Evolutionary conservation across 2,888 invertebrate species (phyloP), one percentile per base, ranked within the genome.

Genomic region (Ophion ventricosus): DNA sequence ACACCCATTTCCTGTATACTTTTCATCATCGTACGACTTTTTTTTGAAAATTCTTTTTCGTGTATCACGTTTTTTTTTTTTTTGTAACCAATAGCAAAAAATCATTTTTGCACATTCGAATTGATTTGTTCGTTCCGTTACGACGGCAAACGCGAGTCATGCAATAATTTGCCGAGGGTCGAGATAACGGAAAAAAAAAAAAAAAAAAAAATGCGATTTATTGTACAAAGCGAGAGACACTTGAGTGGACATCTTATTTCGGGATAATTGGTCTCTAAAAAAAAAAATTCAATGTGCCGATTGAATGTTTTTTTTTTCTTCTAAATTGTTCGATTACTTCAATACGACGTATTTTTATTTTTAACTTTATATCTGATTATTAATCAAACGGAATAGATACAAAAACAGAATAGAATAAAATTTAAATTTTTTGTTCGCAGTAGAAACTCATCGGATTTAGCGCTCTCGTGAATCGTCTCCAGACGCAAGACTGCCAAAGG

Each of bases 1-100:
- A 74, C 85, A 73, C 80, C 77, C 79, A 75, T 69, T 83, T 78
- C 69, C 85, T 84, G 78, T 69, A 63, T 59, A 25, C 49, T 77
- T 70, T 69, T 25, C 26, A 64, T 61, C 56, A 35, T 69, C 63
- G 76, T 61, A 76, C 72, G 72, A 66, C 73, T 59, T 63, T 56
- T 23, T 43, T 74, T 20, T 61, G 17, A 40, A 17, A 35, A 11
- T 80, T n/a, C 7, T 23, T 61, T 76, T 75, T 25, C 7, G 56
- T 76, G 3, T 8, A 59, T 35, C 29, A 20, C 20, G 59, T 67
- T 67, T 76, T 20, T 76, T 43, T 69, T 29, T 29, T 63, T n/a
- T 49, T 54, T 0, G 11, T n/a, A 25, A 20, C 26, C 25, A 49
- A 3, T 49, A 17, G 17, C 49, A 49, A 49, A 14, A 17, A 1